Percentiles rank a stretch among this genome's conserved stretches.
phyloP scores from a whole-genome alignment of 2,113 vertebrate species.

The Gobio gobio region DNA sequence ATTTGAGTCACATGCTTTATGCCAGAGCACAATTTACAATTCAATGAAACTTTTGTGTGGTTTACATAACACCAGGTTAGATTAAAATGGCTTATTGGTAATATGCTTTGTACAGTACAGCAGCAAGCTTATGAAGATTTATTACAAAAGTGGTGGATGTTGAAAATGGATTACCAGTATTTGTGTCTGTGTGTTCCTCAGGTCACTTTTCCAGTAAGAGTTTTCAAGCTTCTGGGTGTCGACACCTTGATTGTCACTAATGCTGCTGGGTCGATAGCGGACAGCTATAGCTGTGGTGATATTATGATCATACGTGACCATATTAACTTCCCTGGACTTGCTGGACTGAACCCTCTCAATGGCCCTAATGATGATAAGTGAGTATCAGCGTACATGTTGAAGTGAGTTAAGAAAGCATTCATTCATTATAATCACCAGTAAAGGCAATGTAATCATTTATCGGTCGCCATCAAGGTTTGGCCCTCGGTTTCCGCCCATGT shows the following conservation, averaged over 20 bases:
- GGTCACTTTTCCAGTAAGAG: slow-evolving; percentile 81
- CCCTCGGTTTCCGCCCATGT: slow-evolving; percentile 81
- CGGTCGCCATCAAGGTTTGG: slow-evolving; percentile 73
- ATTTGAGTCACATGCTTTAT: slow-evolving; percentile 47
- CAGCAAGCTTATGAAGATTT: background rate
- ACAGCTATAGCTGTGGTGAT: slow-evolving; percentile 76
- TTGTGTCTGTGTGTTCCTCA: slow-evolving; percentile 50
- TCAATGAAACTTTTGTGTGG: slow-evolving; percentile 50
- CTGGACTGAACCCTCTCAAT: slow-evolving; percentile 76
- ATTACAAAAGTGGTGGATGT: background rate
- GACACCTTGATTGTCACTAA: slow-evolving; percentile 82
- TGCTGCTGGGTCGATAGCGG: slow-evolving; percentile 80
- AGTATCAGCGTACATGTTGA: slow-evolving; percentile 22
- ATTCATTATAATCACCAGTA: slow-evolving; percentile 1
- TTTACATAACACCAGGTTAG: slow-evolving; percentile 38
- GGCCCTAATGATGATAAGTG: slow-evolving; percentile 83
- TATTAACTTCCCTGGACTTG: slow-evolving; percentile 79
- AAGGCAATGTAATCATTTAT: background rate
- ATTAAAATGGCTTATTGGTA: background rate
- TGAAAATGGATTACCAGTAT: slow-evolving; percentile 17
- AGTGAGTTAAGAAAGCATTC: background rate
- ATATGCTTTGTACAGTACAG: background rate
- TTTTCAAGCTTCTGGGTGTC: slow-evolving; percentile 81
- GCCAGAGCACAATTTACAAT: background rate
- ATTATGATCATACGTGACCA: slow-evolving; percentile 85